Percentiles rank a stretch among this genome's conserved stretches.
Conservation (phyloP, 2,888 invertebrate species). For the Parelbella ahira region DNA sequence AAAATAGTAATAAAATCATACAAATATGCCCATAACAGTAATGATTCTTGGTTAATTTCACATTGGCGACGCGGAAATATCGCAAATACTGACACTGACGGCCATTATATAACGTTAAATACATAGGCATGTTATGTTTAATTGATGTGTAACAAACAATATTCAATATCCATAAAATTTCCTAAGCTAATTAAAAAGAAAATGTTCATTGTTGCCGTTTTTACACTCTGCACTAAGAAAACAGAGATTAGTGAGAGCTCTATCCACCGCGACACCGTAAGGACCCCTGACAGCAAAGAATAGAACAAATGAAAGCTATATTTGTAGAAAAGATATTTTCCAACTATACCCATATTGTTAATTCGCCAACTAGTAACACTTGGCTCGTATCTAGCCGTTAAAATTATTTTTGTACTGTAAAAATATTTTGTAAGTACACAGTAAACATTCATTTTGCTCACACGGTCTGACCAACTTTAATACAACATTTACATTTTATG, state of each 20-base stretch:
- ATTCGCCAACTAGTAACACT: conserved; percentile 58
- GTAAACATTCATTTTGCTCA: conserved; percentile 16
- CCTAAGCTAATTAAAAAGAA: conserved; percentile 18
- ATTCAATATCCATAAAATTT: conserved; percentile 24
- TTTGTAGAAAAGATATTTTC: conserved; percentile 42
- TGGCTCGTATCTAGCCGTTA: conserved; percentile 39
- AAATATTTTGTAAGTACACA: conserved; percentile 33
- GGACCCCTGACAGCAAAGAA: conserved; percentile 36
- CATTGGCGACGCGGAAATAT: no score
- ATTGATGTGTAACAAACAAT: conserved; percentile 34
- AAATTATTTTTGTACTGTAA: conserved; percentile 33
- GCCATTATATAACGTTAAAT: conserved; percentile 11
- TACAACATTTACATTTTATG: no score
- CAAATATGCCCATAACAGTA: conserved; percentile 5
- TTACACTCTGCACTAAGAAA: conserved; percentile 5
- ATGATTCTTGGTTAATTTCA: background rate
- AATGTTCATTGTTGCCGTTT: conserved; percentile 13
- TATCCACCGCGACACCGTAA: no score
- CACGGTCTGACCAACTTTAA: background rate
- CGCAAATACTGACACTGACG: conserved; percentile 19
- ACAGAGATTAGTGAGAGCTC: conserved; percentile 6
- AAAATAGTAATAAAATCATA: conserved; percentile 13
- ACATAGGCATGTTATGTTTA: conserved; percentile 13
- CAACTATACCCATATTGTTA: conserved; percentile 34
- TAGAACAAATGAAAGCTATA: conserved; percentile 44